Evolutionary conservation across 2,797 vertebrate species (phyloP).

Genomic region (Acropternis orthonyx): DNA sequence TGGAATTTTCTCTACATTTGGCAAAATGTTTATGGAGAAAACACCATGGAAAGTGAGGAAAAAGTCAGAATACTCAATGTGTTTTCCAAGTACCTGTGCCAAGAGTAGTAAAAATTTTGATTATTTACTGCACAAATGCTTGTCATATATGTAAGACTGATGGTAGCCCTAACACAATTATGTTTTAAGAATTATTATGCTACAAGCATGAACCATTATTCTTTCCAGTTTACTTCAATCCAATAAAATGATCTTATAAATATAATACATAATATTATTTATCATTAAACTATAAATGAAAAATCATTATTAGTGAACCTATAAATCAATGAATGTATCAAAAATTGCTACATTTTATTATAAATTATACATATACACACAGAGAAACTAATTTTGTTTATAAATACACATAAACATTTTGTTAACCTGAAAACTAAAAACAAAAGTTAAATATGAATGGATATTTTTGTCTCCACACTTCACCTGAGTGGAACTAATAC

Average conservation of each 20-base stretch:
- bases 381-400: background rate
- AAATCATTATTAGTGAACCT: background rate
- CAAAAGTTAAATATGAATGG: background rate
- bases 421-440: background rate
- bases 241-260: background rate
- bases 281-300: background rate
- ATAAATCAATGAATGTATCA: background rate
- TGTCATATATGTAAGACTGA: background rate
- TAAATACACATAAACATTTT: background rate
- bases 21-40: slow-evolving; percentile 60
- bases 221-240: background rate
- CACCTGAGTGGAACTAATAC: background rate
- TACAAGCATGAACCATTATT: background rate
- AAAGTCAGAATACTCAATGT: slow-evolving; percentile 3
- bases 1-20: slow-evolving; percentile 52
- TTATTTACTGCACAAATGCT: slow-evolving; percentile 66
- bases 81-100: slow-evolving; percentile 68
- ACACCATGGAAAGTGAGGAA: slow-evolving; percentile 45
- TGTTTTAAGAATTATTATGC: background rate
- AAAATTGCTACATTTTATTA: background rate
- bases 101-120: slow-evolving; percentile 56
- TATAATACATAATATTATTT: background rate
- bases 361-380: background rate
- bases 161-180: background rate
- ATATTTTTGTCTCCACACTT: background rate